Conservation (phyloP, 2,888 invertebrate genomes). For the Erynnis tages region DNA sequence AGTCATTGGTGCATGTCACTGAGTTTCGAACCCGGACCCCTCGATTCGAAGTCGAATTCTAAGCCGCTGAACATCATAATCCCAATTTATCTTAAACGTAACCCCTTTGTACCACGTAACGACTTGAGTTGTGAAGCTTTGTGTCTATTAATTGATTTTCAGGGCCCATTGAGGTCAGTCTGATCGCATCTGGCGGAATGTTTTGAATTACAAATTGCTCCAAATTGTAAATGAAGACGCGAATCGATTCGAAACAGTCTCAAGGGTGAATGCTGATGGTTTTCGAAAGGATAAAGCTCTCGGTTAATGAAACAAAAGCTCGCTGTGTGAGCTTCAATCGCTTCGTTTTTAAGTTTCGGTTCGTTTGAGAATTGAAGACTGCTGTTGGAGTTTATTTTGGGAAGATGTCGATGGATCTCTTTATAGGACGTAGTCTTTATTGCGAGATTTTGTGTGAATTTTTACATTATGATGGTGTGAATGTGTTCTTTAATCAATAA, state of each 20-base stretch:
- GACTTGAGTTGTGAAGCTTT: conserved; percentile 12
- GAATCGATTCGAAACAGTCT: conserved; percentile 27
- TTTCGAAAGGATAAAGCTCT: conserved; percentile 18
- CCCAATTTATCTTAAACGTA: background rate
- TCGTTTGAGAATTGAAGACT: too few relatives aligned
- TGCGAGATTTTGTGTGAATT: too few relatives aligned
- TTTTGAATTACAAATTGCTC: conserved; percentile 26
- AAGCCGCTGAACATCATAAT: too few relatives aligned
- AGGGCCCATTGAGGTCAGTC: conserved; percentile 24
- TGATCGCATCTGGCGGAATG: conserved; percentile 21
- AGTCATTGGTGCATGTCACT: too few relatives aligned
- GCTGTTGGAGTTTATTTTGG: too few relatives aligned
- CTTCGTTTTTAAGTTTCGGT: too few relatives aligned
- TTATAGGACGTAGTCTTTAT: too few relatives aligned
- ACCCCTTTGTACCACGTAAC: background rate
- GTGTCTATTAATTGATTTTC: conserved; percentile 24
- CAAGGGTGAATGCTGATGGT: conserved; percentile 24
- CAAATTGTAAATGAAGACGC: conserved; percentile 20
- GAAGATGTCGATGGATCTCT: too few relatives aligned
- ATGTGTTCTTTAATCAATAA: too few relatives aligned
- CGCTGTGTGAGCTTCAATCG: background rate
- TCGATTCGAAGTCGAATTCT: too few relatives aligned
- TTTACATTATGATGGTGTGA: too few relatives aligned
- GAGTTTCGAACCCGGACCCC: too few relatives aligned
- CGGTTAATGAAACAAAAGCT: conserved; percentile 8